A percentile compares a stretch with the other conserved stretches of the same genome.
Conservation (phyloP, 2,797 vertebrate genomes). For the Eulemur coronatus region DNA sequence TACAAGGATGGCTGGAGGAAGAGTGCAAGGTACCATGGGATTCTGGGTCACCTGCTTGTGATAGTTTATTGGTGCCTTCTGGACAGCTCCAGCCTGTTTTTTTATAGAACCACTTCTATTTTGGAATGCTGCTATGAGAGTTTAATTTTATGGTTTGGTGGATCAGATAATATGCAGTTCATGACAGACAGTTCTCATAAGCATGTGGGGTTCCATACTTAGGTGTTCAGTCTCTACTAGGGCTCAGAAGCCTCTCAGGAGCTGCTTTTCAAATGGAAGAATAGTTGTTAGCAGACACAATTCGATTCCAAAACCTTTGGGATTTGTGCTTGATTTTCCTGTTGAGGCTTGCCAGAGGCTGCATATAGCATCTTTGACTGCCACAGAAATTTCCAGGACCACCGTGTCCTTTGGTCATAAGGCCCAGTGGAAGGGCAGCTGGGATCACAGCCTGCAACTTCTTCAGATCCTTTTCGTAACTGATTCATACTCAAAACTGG, state of each 20-base stretch:
- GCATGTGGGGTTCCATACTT: neutral
- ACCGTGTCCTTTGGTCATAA: neutral
- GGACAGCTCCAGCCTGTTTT: neutral
- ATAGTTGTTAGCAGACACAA: neutral
- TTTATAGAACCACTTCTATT: neutral
- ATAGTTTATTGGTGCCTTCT: neutral
- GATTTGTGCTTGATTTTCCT: neutral
- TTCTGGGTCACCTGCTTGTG: neutral
- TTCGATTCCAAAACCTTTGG: neutral
- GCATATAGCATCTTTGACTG: neutral
- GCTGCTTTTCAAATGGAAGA: neutral
- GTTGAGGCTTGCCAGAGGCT: neutral
- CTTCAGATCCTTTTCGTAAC: neutral
- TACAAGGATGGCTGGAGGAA: neutral
- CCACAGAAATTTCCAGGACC: neutral
- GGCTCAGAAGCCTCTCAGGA: neutral
- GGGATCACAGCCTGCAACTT: neutral
- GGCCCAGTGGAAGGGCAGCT: neutral
- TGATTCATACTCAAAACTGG: neutral
- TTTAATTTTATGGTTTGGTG: neutral
- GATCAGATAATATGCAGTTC: neutral
- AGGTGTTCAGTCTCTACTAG: neutral
- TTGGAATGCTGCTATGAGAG: neutral
- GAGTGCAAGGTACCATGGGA: neutral
- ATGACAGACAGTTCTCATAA: neutral